Conservation (phyloP, 1,140 invertebrate genomes). For the Scaptomyza montana region DNA sequence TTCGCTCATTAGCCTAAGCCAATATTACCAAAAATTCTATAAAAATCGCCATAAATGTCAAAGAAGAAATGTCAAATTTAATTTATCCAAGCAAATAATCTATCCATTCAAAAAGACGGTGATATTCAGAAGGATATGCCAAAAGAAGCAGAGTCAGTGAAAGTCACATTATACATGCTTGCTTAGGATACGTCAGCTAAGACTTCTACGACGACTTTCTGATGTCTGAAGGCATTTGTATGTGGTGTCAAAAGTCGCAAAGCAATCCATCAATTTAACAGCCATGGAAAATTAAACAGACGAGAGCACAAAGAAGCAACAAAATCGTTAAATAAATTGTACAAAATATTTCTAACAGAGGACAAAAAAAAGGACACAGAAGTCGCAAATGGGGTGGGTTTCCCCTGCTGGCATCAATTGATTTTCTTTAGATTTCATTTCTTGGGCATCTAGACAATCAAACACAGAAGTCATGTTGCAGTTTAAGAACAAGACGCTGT, state of each 20-base stretch:
- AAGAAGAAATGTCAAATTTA: conserved; percentile 51
- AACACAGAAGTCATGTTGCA: conserved; percentile 25
- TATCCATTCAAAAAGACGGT: background rate
- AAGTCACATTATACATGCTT: conserved; percentile 55
- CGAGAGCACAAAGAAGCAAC: conserved; percentile 44
- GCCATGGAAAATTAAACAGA: conserved; percentile 65
- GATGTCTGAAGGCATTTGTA: conserved; percentile 52
- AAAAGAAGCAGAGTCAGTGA: conserved; percentile 23
- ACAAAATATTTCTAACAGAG: conserved; percentile 60
- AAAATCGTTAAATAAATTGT: conserved; percentile 66
- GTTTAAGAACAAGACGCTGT: conserved; percentile 4
- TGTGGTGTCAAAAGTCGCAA: conserved; percentile 76
- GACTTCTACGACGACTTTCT: conserved; percentile 31
- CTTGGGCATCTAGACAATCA: conserved; percentile 36
- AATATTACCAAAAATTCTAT: conserved; percentile 29
- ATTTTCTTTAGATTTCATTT: conserved; percentile 57
- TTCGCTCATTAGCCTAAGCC: conserved; percentile 36
- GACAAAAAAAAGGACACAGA: conserved; percentile 58
- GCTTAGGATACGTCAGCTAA: conserved; percentile 47
- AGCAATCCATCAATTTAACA: conserved; percentile 81
- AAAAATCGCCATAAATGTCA: conserved; percentile 41
- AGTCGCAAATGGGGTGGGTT: conserved; percentile 54
- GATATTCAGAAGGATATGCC: conserved; percentile 4
- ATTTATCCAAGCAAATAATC: conserved; percentile 24
- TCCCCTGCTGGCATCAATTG: conserved; percentile 40